Evolutionary conservation across 2,888 invertebrate species (phyloP).

Genomic region (Spodoptera picta): DNA sequence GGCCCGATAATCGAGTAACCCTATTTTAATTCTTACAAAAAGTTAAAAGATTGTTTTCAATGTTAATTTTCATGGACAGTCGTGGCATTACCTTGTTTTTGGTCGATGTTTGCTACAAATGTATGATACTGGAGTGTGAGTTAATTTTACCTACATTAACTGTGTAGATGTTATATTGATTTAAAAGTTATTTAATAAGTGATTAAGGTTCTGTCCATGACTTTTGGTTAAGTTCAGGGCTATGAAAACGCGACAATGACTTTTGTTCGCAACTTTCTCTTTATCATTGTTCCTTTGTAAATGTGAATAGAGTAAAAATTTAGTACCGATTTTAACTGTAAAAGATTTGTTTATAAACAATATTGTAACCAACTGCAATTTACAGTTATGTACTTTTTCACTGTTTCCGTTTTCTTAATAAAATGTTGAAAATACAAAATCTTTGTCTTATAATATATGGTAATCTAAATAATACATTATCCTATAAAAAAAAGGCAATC

Average conservation of each 20-base stretch:
- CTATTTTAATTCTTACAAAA: slow-evolving; percentile 20
- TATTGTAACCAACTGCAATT: slow-evolving; percentile 86
- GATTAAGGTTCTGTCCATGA: slow-evolving; percentile 24
- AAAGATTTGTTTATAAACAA: slow-evolving; percentile 83
- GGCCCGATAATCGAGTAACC: slow-evolving; percentile 20
- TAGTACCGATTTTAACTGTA: slow-evolving; percentile 77
- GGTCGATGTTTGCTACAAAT: slow-evolving; percentile 24
- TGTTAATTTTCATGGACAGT: slow-evolving; percentile 24
- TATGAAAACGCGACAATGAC: slow-evolving; percentile 27
- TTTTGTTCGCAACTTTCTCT: slow-evolving; percentile 34
- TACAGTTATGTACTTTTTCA: slow-evolving; percentile 89
- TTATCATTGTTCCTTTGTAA: slow-evolving; percentile 50
- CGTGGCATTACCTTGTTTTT: slow-evolving; percentile 26
- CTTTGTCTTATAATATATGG: slow-evolving; percentile 24
- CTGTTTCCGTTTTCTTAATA: slow-evolving; percentile 89
- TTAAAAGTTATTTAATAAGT: slow-evolving; percentile 10
- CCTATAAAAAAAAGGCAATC: too few species aligned
- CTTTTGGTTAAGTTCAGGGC: slow-evolving; percentile 23
- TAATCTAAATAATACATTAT: neutral
- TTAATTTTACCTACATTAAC: slow-evolving; percentile 15
- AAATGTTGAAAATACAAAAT: slow-evolving; percentile 84
- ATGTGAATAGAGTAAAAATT: slow-evolving; percentile 78
- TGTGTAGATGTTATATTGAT: slow-evolving; percentile 22
- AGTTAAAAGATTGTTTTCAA: slow-evolving; percentile 4
- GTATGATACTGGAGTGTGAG: slow-evolving; percentile 26